Evolutionary conservation across 2,888 invertebrate species (phyloP).

Genomic region (Sarcophaga caerulescens): DNA sequence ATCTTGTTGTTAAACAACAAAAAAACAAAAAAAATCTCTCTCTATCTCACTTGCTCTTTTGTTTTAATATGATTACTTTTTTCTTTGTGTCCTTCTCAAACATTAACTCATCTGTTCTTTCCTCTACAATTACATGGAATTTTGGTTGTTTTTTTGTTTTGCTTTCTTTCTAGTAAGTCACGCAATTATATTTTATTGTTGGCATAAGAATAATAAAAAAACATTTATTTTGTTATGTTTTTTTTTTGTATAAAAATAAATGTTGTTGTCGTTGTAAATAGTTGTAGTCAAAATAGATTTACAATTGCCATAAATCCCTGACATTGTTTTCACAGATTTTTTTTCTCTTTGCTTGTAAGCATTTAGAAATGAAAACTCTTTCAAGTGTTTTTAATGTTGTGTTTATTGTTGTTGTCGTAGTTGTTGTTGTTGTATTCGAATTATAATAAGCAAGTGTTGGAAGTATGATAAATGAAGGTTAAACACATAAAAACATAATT

Average conservation of each 20-base stretch:
- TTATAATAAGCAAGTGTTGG: neutral
- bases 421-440: neutral
- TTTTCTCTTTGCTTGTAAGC: neutral
- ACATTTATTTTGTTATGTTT: neutral
- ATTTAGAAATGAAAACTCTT: neutral
- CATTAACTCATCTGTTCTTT: neutral
- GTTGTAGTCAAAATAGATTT: constrained; percentile 32
- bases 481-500: constrained; percentile 34
- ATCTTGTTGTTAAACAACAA: constrained; percentile 47
- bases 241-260: constrained; percentile 12
- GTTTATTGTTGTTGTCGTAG: neutral
- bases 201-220: constrained; percentile 4
- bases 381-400: neutral
- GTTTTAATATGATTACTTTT: neutral
- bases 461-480: constrained; percentile 42
- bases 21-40: neutral
- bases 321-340: constrained; percentile 52
- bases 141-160: neutral
- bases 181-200: constrained; percentile 58
- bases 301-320: constrained; percentile 54
- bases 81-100: neutral
- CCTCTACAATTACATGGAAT: neutral
- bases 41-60: neutral
- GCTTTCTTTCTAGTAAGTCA: constrained; percentile 28
- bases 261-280: constrained; percentile 18